Evolutionary conservation across 2,888 invertebrate species (phyloP).

Genomic region (Eilema depressum): DNA sequence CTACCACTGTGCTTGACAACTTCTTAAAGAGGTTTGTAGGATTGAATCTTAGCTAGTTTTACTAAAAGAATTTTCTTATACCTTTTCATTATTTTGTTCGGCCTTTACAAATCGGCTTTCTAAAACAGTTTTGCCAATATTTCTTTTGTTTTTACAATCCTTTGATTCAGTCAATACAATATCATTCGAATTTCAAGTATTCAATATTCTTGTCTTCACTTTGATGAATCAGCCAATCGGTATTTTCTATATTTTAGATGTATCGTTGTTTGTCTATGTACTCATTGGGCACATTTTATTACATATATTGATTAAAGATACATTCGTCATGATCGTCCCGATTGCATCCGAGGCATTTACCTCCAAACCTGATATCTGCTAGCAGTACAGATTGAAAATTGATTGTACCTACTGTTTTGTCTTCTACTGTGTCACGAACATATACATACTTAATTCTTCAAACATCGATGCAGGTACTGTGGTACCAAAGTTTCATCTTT

Average conservation of each 20-base stretch:
- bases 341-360: no score
- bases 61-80: not conserved
- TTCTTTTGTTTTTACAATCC: not conserved
- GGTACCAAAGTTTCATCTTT: not conserved
- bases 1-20: slow-evolving; percentile 34
- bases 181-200: not conserved
- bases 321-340: no score
- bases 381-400: no score
- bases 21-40: slow-evolving; percentile 27
- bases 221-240: not conserved
- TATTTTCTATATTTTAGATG: not conserved
- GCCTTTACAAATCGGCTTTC: not conserved
- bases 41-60: slow-evolving; percentile 3
- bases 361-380: no score
- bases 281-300: not conserved
- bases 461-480: not conserved
- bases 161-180: not conserved
- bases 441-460: not conserved
- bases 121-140: not conserved
- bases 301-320: not conserved
- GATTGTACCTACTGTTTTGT: not conserved
- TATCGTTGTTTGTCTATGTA: not conserved
- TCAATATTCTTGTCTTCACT: not conserved
- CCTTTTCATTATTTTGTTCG: not conserved
- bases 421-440: not conserved